These are phyloP conservation scores for Ennomos fuscantarius DNA, from an alignment of 2,888 invertebrate species.

Conservation along the genomic window DNA sequence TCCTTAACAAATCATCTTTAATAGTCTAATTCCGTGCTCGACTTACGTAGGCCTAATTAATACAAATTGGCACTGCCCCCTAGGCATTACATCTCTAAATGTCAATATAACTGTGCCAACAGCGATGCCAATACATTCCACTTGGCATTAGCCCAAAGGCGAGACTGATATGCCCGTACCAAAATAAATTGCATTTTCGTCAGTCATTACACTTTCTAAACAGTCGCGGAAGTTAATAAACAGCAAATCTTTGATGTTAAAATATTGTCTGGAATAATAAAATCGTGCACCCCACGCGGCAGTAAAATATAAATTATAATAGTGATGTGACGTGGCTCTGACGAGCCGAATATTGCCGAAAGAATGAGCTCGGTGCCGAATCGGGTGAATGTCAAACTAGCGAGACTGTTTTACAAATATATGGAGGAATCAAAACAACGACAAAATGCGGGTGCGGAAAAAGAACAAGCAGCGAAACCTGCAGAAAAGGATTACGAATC, in stretches of 20 bases:
- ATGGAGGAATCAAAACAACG: constrained; percentile 54
- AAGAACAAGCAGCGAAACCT: constrained; percentile 35
- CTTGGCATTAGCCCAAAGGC: constrained; percentile 49
- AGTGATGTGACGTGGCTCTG: constrained; percentile 23
- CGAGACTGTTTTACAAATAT: constrained; percentile 76
- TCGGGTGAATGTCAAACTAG: constrained; percentile 69
- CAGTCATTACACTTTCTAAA: constrained; percentile 31
- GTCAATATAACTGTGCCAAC: constrained; percentile 45
- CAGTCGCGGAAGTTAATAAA: constrained; percentile 33
- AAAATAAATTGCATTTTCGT: constrained; percentile 39
- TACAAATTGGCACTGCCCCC: constrained; percentile 46
- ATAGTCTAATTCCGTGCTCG: constrained; percentile 26
- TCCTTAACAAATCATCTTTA: constrained; percentile 1
- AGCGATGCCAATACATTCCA: constrained; percentile 44
- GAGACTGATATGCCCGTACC: constrained; percentile 33
- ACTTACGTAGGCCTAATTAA: constrained; percentile 37
- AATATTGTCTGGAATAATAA: constrained; percentile 19
- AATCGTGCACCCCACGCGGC: not conserved
- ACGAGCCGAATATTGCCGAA: constrained; percentile 18
- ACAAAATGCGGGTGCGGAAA: constrained; percentile 42
- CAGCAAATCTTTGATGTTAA: constrained; percentile 18
- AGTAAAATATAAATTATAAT: constrained; percentile 7
- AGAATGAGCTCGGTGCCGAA: constrained; percentile 67
- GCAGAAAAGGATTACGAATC: constrained; percentile 65
- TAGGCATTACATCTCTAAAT: constrained; percentile 48